Evolutionary conservation across 2,888 invertebrate species (phyloP), one percentile per base, ranked within the genome.

Genomic region (Calephelis perditalis): DNA sequence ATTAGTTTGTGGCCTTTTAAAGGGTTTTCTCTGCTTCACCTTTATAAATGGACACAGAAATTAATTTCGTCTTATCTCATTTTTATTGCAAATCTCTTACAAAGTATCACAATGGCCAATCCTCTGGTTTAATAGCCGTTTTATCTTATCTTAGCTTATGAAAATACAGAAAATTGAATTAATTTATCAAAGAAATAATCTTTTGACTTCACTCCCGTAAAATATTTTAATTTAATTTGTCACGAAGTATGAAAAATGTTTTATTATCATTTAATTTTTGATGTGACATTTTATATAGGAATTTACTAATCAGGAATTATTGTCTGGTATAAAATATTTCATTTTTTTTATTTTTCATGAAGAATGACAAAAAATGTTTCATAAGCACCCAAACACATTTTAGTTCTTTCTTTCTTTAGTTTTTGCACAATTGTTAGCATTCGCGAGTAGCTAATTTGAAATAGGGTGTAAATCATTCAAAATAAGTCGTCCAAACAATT

Each of bases 71-170:
- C 52, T 54, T 54, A 54, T 54, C 52, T 54, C 52, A 54, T 54
- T 54, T 54, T 54, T 54, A 54, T 54, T 54, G 52, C 52, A 54
- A 54, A 54, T 54, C 26, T 52, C 52, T 52, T 52, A 35, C 49
- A 49, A 49, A 49, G 49, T 49, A 26, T 49, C 49, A 49, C 49
- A 49, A 49, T 49, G 49, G 49, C 49, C 49, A 49, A 9, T 26
- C n/a, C 49, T 49, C 26, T 15, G 26, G 12, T 9, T 49, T 49
- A 49, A 49, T 49, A 26, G 7, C 15, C 49, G 35, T 49, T 15
- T 49, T 49, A 49, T 26, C 49, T 49, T 49, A 49, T 49, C 49
- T 35, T 35, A 15, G 49, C 49, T 49, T 15, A 49, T 49, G 15
- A 49, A 49, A 35, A 49, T 49, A 49, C 26, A 49, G 10, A 26